Evolutionary conservation across 2,888 invertebrate genomes (phyloP).

Genomic region (Timema podura): DNA sequence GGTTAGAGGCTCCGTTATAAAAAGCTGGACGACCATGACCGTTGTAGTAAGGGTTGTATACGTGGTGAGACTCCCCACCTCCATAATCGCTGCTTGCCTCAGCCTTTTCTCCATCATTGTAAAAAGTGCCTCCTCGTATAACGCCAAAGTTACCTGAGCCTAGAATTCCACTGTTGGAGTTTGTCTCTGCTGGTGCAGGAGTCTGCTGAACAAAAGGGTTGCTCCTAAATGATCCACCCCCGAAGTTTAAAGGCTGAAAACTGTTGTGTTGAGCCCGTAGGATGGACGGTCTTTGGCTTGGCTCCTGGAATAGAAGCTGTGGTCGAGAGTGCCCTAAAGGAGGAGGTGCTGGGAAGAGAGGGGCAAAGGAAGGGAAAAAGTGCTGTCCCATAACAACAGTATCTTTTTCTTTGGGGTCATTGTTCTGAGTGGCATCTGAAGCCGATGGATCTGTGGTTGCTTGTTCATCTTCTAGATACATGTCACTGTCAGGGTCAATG

Average conservation of each 20-base stretch:
- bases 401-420: slow-evolving; percentile 7
- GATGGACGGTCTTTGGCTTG: slow-evolving; percentile 54
- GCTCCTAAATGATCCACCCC: slow-evolving; percentile 33
- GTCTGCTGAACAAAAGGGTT: slow-evolving; percentile 47
- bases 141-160: slow-evolving; percentile 86
- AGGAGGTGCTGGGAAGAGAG: slow-evolving; percentile 58
- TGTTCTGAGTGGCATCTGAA: too few species aligned
- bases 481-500: too few species aligned
- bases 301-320: slow-evolving; percentile 49
- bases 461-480: too few species aligned
- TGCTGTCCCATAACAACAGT: slow-evolving; percentile 34
- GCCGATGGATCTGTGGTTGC: too few species aligned
- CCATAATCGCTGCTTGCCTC: slow-evolving; percentile 50
- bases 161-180: slow-evolving; percentile 57
- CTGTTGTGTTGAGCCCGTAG: slow-evolving; percentile 27
- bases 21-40: slow-evolving; percentile 67
- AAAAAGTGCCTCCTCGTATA: slow-evolving; percentile 81
- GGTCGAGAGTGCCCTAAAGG: slow-evolving; percentile 59
- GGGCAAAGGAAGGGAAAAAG: slow-evolving; percentile 74
- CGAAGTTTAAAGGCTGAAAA: slow-evolving; percentile 27
- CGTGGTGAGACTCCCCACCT: slow-evolving; percentile 44
- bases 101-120: slow-evolving; percentile 56
- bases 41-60: slow-evolving; percentile 53
- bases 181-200: slow-evolving; percentile 42
- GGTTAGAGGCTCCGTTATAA: slow-evolving; percentile 58